These are phyloP conservation scores for Drosophila pandora DNA, from an alignment of 1,140 invertebrate species.

Conservation along the genomic window DNA sequence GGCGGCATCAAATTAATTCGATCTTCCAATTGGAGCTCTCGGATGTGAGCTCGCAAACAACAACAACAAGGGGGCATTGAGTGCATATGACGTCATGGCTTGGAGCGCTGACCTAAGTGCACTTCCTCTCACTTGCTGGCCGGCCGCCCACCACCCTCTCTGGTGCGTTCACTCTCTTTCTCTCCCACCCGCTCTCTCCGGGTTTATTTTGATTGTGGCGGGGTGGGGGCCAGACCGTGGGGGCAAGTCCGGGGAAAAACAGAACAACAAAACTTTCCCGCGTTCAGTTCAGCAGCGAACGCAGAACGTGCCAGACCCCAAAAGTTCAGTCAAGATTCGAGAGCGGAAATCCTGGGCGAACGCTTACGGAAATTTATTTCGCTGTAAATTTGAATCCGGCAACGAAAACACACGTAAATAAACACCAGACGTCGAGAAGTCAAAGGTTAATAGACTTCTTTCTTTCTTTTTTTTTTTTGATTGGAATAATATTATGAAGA, in stretches of 20 bases:
- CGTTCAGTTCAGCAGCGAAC: constrained; percentile 69
- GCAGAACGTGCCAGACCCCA: constrained; percentile 63
- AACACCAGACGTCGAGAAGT: constrained; percentile 40
- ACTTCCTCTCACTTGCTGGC: constrained; percentile 15
- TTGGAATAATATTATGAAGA: constrained; percentile 1
- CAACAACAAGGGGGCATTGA: neutral
- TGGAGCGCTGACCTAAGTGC: constrained; percentile 38
- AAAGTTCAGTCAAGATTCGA: constrained; percentile 32
- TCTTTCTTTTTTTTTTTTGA: constrained; percentile 19
- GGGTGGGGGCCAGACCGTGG: neutral
- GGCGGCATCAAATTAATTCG: neutral
- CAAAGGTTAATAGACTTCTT: constrained; percentile 66
- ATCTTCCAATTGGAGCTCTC: neutral
- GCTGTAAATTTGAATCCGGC: constrained; percentile 35
- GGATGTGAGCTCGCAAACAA: constrained; percentile 6
- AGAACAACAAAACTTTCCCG: constrained; percentile 57
- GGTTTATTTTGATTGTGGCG: constrained; percentile 10
- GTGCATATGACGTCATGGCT: constrained; percentile 55
- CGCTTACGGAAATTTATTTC: constrained; percentile 38
- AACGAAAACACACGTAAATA: constrained; percentile 42
- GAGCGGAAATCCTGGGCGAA: constrained; percentile 23
- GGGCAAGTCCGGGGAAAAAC: constrained; percentile 26
- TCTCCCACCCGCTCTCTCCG: constrained; percentile 14
- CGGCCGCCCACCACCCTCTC: constrained; percentile 1
- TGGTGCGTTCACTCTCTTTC: constrained; percentile 41